Percentiles rank a stretch among this genome's conserved stretches.
Evolutionary conservation across 2,888 invertebrate genomes (phyloP).

Genomic region (Fabriciana adippe): DNA sequence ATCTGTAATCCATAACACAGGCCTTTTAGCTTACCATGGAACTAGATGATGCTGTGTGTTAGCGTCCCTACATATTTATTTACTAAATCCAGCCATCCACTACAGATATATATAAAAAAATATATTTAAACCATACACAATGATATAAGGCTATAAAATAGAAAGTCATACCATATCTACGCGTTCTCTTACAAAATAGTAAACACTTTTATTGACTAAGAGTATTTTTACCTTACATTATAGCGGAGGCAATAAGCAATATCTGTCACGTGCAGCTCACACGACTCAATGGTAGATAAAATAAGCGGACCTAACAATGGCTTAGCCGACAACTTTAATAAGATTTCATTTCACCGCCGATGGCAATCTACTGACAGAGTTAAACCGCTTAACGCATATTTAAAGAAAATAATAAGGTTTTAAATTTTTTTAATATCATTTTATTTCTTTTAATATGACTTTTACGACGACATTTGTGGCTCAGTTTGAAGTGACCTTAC

Average conservation of each 20-base stretch:
- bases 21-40: no score
- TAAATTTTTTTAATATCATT: background rate
- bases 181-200: constrained; percentile 1
- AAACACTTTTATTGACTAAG: constrained; percentile 12
- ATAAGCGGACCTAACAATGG: constrained; percentile 31
- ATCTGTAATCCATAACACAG: no score
- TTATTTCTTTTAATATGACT: background rate
- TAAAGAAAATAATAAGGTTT: constrained; percentile 16
- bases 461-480: no score
- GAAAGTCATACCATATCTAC: no score
- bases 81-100: no score
- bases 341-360: constrained; percentile 34
- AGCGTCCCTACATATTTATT: no score
- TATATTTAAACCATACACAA: no score
- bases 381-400: constrained; percentile 28
- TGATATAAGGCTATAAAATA: no score
- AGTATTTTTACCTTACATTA: constrained; percentile 15
- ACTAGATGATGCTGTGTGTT: no score
- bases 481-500: no score
- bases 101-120: no score
- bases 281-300: constrained; percentile 31
- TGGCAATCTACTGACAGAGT: constrained; percentile 22
- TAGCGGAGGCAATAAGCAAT: constrained; percentile 33
- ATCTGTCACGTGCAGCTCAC: constrained; percentile 37
- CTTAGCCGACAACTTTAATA: constrained; percentile 34